Base-by-base conservation (phyloP, 2,888 invertebrate genomes). In the Notocelia uddmanniana region DNA sequence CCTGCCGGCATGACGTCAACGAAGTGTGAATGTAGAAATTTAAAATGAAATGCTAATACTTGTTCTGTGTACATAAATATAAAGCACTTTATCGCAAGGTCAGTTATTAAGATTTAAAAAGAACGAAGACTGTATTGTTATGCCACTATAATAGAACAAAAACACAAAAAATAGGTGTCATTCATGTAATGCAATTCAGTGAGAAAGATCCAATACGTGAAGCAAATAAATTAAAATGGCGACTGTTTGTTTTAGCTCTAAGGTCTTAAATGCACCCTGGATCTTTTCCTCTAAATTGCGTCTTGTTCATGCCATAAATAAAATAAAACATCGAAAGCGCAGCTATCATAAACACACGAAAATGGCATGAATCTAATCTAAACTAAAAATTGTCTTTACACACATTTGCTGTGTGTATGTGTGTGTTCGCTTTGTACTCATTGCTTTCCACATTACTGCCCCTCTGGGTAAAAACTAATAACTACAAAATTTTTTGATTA, bases 1-100 rank as follows among this genome's bases (percentile, higher is more conserved):
- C 45, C n/a, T 13, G 21, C 31, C 21, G n/a, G 64, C 37, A 23
- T 34, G 21, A 64, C 64, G 52, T 63, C 63, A 52, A 34, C 19
- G 19, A 15, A 34, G 31, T 19, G 2, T 34, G 31, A 63, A 21
- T 18, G 31, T 18, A 31, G 45, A 26, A 50, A 11, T 9, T 5
- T 26, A 10, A 45, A 45, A 45, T 45, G 19, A 23, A 50, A 63
- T 50, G 50, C 18, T 3, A 18, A 50, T 15, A 50, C 50, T 19
- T 50, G 18, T 15, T 45, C 23, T 8, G 50, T 19, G 11, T 31
- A 0, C 19, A 8, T 10, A 18, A 11, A 3, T 19, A 15, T 48
- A 48, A n/a, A n/a, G n/a, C n/a, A n/a, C n/a, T n/a, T 15, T n/a
- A n/a, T 3, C n/a, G 55, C 55, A 26, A 26, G 21, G 21, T 21